Conservation (phyloP, 2,888 invertebrate genomes). For the Cylloceria caligata region DNA sequence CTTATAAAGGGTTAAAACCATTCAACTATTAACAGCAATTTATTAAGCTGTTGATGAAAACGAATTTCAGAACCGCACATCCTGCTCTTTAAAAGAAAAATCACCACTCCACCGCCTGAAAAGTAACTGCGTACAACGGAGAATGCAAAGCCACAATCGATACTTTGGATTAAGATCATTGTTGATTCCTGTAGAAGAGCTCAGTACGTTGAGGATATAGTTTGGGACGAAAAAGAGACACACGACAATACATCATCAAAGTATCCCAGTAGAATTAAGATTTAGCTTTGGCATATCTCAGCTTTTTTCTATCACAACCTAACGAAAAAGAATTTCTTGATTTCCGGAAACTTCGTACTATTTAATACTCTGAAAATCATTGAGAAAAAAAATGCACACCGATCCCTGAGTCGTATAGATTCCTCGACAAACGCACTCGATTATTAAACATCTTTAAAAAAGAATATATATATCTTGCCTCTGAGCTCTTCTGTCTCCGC, state of each 20-base stretch:
- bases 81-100: conserved; percentile 92
- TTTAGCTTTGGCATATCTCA: conserved; percentile 20
- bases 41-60: not conserved
- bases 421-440: conserved; percentile 9
- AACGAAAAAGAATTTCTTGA: conserved; percentile 34
- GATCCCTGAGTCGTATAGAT: conserved; percentile 12
- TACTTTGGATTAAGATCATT: conserved; percentile 69
- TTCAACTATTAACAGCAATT: not conserved
- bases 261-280: conserved; percentile 55
- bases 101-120: conserved; percentile 85
- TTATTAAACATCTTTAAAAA: conserved; percentile 8
- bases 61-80: conserved; percentile 93
- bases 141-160: conserved; percentile 27
- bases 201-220: conserved; percentile 58
- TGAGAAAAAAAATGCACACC: conserved; percentile 14
- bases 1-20: not conserved
- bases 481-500: conserved; percentile 51
- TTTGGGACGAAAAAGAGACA: conserved; percentile 21
- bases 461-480: conserved; percentile 12
- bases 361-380: conserved; percentile 44
- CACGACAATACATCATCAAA: conserved; percentile 34
- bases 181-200: conserved; percentile 71
- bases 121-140: conserved; percentile 65
- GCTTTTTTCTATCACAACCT: conserved; percentile 21
- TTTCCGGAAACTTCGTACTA: conserved; percentile 37